Conservation (phyloP, 2,888 invertebrate genomes). For the Callyntrura sp. region DNA sequence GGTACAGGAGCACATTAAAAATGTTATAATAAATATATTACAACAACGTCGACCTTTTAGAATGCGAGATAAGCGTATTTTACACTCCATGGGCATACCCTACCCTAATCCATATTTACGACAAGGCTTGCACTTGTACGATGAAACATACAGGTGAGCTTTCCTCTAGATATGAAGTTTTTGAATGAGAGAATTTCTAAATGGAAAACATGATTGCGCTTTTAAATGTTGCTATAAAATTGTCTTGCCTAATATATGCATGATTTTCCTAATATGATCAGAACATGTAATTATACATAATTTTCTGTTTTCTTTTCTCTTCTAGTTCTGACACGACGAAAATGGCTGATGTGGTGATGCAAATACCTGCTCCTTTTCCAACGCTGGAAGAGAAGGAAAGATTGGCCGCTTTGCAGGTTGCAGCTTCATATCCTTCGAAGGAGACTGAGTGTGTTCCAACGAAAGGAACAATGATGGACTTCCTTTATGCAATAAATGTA, state of each 20-base stretch:
- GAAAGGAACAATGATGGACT: conserved; percentile 77
- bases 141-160: conserved; percentile 77
- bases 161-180: no score
- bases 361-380: conserved; percentile 76
- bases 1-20: conserved; percentile 75
- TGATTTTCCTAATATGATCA: no score
- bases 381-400: conserved; percentile 79
- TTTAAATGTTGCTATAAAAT: no score
- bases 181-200: neutral
- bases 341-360: conserved; percentile 81
- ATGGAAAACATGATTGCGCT: neutral
- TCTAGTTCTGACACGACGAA: conserved; percentile 78
- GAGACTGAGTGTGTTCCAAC: conserved; percentile 59
- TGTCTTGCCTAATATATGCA: no score
- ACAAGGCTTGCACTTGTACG: conserved; percentile 78
- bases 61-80: conserved; percentile 70
- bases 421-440: conserved; percentile 70
- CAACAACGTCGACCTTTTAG: conserved; percentile 79
- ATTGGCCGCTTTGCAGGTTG: conserved; percentile 78
- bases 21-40: conserved; percentile 64
- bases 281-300: no score
- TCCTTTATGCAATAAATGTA: conserved; percentile 69
- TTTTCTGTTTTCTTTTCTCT: neutral
- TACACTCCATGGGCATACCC: conserved; percentile 79
- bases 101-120: conserved; percentile 81